Conservation (phyloP, 2,113 vertebrate species). For the Anoplopoma fimbria region DNA sequence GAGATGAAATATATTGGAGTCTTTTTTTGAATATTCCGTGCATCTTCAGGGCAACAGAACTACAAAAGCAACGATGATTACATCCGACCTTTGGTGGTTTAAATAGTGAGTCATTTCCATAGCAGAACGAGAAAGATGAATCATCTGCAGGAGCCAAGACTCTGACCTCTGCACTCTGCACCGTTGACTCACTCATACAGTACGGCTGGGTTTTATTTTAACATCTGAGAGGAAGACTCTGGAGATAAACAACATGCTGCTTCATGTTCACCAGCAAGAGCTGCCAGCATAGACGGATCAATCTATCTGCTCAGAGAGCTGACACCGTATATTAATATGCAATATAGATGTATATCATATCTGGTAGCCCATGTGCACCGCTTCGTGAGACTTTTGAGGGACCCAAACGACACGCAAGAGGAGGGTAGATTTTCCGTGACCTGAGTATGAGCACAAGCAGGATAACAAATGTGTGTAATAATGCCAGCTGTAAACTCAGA, state of each 20-base stretch:
- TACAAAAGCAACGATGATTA: conserved; percentile 11
- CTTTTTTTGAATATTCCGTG: neutral
- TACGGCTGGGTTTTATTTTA: neutral
- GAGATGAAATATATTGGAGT: neutral
- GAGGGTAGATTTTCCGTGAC: neutral
- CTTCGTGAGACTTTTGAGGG: neutral
- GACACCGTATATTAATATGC: neutral
- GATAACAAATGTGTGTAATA: neutral
- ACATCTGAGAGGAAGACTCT: neutral
- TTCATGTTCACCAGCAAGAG: neutral
- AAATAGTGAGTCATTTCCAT: conserved; percentile 28
- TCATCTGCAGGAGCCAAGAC: conserved; percentile 27
- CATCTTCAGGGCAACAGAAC: neutral
- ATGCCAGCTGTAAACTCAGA: neutral
- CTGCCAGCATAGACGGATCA: neutral
- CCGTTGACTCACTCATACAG: conserved; percentile 10
- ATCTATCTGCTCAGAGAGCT: neutral
- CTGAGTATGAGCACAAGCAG: neutral
- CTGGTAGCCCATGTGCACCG: neutral
- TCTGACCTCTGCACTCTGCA: conserved; percentile 33
- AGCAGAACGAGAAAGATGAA: conserved; percentile 19
- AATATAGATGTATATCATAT: neutral
- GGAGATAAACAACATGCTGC: neutral
- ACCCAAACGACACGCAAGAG: neutral
- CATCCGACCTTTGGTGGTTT: conserved; percentile 44